Evolutionary conservation across 2,888 invertebrate genomes (phyloP).

Genomic region (Xanthorhoe spadicearia): DNA sequence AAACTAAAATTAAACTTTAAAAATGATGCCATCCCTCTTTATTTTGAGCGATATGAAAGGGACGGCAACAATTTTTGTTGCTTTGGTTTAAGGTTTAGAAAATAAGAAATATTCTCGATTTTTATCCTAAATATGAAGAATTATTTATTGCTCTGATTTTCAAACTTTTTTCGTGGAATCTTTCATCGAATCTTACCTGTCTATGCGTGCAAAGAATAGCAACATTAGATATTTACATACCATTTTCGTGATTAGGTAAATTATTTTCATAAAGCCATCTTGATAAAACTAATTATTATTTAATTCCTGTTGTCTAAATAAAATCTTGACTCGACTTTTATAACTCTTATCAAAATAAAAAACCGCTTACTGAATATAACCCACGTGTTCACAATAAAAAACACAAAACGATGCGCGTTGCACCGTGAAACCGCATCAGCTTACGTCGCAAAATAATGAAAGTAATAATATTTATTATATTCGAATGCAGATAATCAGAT

Average conservation of each 20-base stretch:
- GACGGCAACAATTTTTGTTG: no score
- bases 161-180: no score
- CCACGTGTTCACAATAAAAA: constrained; percentile 42
- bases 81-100: no score
- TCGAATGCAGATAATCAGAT: constrained; percentile 79
- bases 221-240: no score
- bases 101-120: background rate
- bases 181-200: no score
- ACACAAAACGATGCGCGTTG: constrained; percentile 51
- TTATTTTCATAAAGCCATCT: no score
- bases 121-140: background rate
- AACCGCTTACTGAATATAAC: background rate
- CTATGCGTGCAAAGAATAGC: no score
- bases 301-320: background rate
- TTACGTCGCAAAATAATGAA: constrained; percentile 64
- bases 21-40: no score
- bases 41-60: no score
- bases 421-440: constrained; percentile 76
- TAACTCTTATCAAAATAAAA: background rate
- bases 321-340: background rate
- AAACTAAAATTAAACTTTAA: no score
- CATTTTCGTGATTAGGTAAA: no score
- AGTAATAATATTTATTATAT: constrained; percentile 64
- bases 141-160: no score
- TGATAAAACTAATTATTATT: background rate